Base-by-base conservation (phyloP, 2,888 invertebrate genomes). In the Leptogaster cylindrica region DNA sequence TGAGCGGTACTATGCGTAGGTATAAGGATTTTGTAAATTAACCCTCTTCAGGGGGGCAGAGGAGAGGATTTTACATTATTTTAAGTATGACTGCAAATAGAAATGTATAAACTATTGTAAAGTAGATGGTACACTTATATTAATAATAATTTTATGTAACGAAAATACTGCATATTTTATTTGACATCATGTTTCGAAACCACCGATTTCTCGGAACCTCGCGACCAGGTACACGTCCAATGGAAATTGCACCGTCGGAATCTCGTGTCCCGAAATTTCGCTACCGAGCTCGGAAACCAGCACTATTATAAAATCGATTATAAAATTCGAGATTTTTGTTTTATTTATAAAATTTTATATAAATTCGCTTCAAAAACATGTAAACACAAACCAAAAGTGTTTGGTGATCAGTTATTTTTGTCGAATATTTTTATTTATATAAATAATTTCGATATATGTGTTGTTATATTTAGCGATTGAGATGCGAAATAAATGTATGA, bases 391-490 rank as follows among this genome's bases (percentile, higher is more conserved):
- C 10, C 14, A 36, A 36, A 31, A 36, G 36, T 14, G 4, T 36
- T 52, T 33, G 31, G 31, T 31, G 52, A 52, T n/a, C n/a, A 52
- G 18, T 52, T 52, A 52, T 16, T 52, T 44, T 52, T 52, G 52
- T 52, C 52, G 12, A 52, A 31, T 52, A 52, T 16, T 52, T 52
- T 52, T 28, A 52, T 52, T 52, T 52, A 33, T 52, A 52, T 46
- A 46, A 46, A 46, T 46, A 20, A 46, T 31, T 52, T 52, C 52
- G 52, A 52, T 52, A 52, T 16, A 52, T 52, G 52, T 52, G 52
- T 52, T 52, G 52, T 52, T 52, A 52, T 18, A 31, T 52, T 33
- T 31, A 18, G 52, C 16, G 31, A 33, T 52, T 16, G 33, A 52
- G 33, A 50, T 12, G 52, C 52, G 52, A 20, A 52, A 52, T 52